phyloP scores from a whole-genome alignment of 2,888 invertebrate genomes.

The Cephus sareptanus region DNA sequence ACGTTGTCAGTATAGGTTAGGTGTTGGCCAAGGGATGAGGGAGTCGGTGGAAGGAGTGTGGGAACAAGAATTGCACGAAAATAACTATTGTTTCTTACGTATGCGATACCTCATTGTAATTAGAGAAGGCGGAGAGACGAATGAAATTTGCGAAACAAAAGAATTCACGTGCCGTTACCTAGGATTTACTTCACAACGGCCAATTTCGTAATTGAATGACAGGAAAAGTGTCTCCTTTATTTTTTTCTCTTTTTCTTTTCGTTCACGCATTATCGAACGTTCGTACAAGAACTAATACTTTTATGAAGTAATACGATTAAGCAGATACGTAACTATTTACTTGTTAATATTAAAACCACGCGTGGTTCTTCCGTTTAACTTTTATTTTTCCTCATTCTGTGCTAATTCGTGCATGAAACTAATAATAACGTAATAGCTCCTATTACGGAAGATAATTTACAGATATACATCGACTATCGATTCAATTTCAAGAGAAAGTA shows the following conservation, averaged over 20 bases:
- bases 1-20: not conserved
- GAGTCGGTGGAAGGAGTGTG: not conserved
- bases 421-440: not conserved
- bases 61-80: not conserved
- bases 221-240: not conserved
- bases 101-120: not conserved
- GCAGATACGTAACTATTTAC: not conserved
- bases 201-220: not conserved
- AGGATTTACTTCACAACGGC: not conserved
- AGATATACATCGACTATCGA: not conserved
- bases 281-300: not conserved
- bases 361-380: not conserved
- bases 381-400: not conserved
- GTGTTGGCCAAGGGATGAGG: not conserved
- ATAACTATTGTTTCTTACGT: not conserved
- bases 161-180: not conserved
- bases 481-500: not conserved
- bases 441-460: not conserved
- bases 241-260: not conserved
- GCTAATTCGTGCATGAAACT: not conserved
- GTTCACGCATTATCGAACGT: not conserved
- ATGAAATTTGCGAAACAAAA: not conserved
- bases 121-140: not conserved
- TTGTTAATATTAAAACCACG: not conserved
- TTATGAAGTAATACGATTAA: not conserved